phyloP scores from a whole-genome alignment of 2,113 vertebrate species.

The Lagopus muta region DNA sequence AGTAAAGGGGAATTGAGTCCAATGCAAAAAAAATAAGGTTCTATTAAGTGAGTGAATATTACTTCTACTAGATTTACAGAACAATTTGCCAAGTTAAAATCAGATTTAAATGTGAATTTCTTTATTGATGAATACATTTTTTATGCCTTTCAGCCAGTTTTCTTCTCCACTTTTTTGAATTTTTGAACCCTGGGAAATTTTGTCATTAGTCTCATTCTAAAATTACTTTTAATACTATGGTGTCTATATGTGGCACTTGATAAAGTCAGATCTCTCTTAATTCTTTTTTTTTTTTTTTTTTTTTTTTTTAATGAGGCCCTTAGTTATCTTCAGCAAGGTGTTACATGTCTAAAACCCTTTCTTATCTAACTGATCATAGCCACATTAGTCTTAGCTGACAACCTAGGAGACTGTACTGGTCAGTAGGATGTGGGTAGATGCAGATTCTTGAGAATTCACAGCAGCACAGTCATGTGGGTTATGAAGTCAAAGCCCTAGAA shows the following conservation, averaged over 20 bases:
- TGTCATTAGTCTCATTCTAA: not conserved
- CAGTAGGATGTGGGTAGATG: not conserved
- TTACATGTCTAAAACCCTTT: not conserved
- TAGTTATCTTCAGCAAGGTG: not conserved
- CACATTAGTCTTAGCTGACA: not conserved
- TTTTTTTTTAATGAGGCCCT: not conserved
- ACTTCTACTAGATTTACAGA: not conserved
- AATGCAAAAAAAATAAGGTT: not conserved
- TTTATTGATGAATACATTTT: not conserved
- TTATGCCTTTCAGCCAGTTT: not conserved
- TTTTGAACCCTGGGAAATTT: not conserved
- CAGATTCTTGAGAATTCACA: not conserved
- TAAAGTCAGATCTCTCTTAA: not conserved
- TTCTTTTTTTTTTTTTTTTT: no score
- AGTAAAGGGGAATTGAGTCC: not conserved
- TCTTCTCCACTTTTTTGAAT: not conserved
- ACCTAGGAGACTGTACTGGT: not conserved
- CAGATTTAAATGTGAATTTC: not conserved
- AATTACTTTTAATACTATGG: not conserved
- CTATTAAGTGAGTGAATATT: not conserved
- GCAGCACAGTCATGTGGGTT: not conserved
- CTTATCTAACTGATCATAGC: not conserved
- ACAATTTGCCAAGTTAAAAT: not conserved
- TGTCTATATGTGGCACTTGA: not conserved
- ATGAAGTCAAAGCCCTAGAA: not conserved